Base-by-base conservation (phyloP, 1,140 invertebrate genomes). In the Manduca sexta region DNA sequence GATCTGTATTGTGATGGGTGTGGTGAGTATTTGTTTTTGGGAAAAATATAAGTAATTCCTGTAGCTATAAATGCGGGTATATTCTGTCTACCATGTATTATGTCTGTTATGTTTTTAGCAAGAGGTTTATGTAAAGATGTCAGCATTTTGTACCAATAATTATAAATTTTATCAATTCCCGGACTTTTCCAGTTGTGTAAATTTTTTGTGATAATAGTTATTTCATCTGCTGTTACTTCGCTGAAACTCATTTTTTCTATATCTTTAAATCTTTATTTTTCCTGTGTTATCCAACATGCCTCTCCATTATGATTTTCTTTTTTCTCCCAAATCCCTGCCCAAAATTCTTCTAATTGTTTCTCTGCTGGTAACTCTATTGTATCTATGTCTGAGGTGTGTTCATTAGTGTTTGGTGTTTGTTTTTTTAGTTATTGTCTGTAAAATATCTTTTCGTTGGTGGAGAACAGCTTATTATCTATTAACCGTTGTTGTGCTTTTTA, bases 71-170 rank as follows among this genome's bases (percentile, higher is more conserved):
- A 57, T 2, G 46, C 30, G 31, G 53, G 43, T 31, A 47, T 18
- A 5, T 10, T 3, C 46, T 50, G 35, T 14, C 29, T 34, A 6
- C 47, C 43, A 38, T 21, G 35, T 2, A 53, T 10, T 21, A 51
- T 42, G 11, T 48, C 41, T 1, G 14, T 35, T 16, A 45, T 50
- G 33, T 38, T 1, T 31, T 35, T 26, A 7, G 49, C 52, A 40
- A 57, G 6, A 11, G 41, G 46, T 21, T 31, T 31, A 39, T 63
- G 55, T 30, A 31, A 29, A 13, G 12, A 41, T 10, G 45, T 54
- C 15, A 63, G 39, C 15, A 51, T 52, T 56, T 59, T 59, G n/a
- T 56, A 38, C 11, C 52, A 63, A 17, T 50, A 58, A 14, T 63
- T 58, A 2, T 63, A 56, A 8, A 60, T 52, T 45, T 49, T 50